phyloP scores from a whole-genome alignment of 1,140 invertebrate genomes.

The Harpegnathos saltator region DNA sequence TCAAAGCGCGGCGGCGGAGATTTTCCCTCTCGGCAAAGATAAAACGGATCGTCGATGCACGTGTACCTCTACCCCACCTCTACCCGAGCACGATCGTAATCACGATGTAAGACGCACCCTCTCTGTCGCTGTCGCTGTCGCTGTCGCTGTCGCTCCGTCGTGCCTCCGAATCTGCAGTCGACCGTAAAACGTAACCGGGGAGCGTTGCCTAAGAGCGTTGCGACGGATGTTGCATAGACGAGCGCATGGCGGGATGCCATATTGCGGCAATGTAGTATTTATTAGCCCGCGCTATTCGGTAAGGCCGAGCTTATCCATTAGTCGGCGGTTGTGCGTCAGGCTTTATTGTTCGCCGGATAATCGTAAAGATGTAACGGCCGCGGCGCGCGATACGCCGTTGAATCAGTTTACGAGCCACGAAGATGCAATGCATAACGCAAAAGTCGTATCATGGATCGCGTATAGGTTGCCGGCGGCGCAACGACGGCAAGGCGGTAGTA shows the following conservation, averaged over 20 bases:
- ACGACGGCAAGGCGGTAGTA: slow-evolving; percentile 51
- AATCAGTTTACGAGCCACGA: slow-evolving; percentile 53
- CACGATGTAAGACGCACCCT: slow-evolving; percentile 3
- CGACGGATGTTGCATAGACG: neutral
- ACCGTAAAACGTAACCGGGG: slow-evolving; percentile 29
- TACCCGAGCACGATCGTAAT: neutral
- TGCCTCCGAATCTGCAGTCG: slow-evolving; percentile 18
- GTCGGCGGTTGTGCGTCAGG: slow-evolving; percentile 11
- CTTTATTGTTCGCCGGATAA: slow-evolving; percentile 41
- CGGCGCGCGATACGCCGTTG: neutral
- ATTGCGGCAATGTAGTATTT: slow-evolving; percentile 13
- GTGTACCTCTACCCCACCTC: too few relatives aligned
- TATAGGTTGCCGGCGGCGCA: slow-evolving; percentile 10
- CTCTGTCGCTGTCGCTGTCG: too few relatives aligned
- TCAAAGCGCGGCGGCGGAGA: slow-evolving; percentile 24
- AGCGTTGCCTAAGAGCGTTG: slow-evolving; percentile 19
- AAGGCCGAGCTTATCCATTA: slow-evolving; percentile 43
- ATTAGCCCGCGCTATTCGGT: slow-evolving; percentile 30
- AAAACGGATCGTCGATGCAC: slow-evolving; percentile 19
- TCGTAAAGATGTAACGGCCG: slow-evolving; percentile 46
- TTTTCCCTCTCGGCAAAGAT: slow-evolving; percentile 6
- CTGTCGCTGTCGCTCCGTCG: neutral
- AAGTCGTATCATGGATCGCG: slow-evolving; percentile 44
- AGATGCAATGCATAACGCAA: slow-evolving; percentile 64
- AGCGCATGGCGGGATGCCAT: neutral